Evolutionary conservation across 2,113 vertebrate species (phyloP).

Genomic region (Aldabrachelys gigantea): DNA sequence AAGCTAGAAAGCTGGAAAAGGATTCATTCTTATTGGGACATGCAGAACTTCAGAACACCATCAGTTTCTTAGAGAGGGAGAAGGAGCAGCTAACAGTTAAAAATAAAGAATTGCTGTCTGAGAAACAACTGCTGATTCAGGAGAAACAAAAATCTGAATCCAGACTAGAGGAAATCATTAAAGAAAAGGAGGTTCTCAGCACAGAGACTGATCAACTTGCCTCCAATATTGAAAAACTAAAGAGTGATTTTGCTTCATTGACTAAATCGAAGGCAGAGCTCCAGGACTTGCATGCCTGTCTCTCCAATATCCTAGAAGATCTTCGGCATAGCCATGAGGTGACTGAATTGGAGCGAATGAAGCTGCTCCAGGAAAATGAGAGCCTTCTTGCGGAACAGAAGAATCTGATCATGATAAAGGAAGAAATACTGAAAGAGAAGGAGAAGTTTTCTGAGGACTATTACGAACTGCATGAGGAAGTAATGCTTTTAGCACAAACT

Average conservation of each 20-base stretch:
- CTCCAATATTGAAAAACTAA: slow-evolving; percentile 76
- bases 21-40: slow-evolving; percentile 63
- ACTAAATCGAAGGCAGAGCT: slow-evolving; percentile 79
- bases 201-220: slow-evolving; percentile 74
- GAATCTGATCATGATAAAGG: slow-evolving; percentile 53
- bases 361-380: slow-evolving; percentile 70
- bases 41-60: slow-evolving; percentile 63
- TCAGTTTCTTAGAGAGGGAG: slow-evolving; percentile 74
- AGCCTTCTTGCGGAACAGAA: slow-evolving; percentile 67
- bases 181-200: slow-evolving; percentile 72
- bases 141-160: slow-evolving; percentile 77
- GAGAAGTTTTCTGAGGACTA: slow-evolving; percentile 63
- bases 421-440: slow-evolving; percentile 73
- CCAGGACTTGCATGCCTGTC: slow-evolving; percentile 60
- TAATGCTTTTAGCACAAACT: slow-evolving; percentile 67
- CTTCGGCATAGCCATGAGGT: slow-evolving; percentile 70
- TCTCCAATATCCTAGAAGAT: slow-evolving; percentile 77
- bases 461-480: slow-evolving; percentile 66
- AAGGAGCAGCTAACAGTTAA: slow-evolving; percentile 60
- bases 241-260: slow-evolving; percentile 68
- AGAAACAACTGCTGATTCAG: slow-evolving; percentile 73
- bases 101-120: slow-evolving; percentile 69
- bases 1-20: slow-evolving; percentile 73
- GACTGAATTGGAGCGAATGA: slow-evolving; percentile 64
- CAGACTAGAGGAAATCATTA: slow-evolving; percentile 67